Evolutionary conservation across 2,888 invertebrate species (phyloP), one percentile per base, ranked within the genome.

Genomic region (Oscheius sp.): DNA sequence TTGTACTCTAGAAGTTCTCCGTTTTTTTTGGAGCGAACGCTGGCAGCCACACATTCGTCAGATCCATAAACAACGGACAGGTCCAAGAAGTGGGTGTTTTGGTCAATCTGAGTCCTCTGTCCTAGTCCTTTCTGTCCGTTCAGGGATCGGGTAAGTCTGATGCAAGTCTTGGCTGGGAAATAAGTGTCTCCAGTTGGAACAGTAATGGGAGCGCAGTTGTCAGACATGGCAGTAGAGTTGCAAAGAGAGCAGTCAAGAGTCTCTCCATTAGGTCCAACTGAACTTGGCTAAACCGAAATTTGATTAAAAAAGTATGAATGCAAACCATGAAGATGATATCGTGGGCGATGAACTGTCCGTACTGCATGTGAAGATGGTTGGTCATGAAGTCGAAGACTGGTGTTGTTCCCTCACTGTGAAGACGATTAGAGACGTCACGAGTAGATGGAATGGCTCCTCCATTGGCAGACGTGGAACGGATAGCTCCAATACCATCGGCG

Each of bases 261-360:
- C n/a, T 77, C 76, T 9, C 80, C 83, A 70, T 82, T 77, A 4
- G 81, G 76, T 50, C 79, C 74, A 29, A 66, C 53, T 29, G 51
- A 62, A n/a, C 47, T 57, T 1, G 59, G 70, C 55, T 42, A 42
- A 42, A 21, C 21, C 21, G 21, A 42, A 42, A 42, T 5, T 7
- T 5, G 4, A 29, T 53, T 21, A 10, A 53, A 53, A n/a, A 53
- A 53, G 3, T 21, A n/a, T 53, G 95, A 96, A 3, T 42, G 7
- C 42, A 5, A 42, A 42, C 42, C 1, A 96, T 95, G 92, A 95
- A 93, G 0, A 96, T 95, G 53, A 96, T 91, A 90, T 96, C 96
- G 90, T 96, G 96, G 90, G 96, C 96, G n/a, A 96, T 90, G 87
- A 96, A 93, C 90, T 96, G 96, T 0, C 95, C 96, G 87, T 93